Evolutionary conservation across 2,797 vertebrate genomes (phyloP).

Genomic region (Uromys caudimaculatus): DNA sequence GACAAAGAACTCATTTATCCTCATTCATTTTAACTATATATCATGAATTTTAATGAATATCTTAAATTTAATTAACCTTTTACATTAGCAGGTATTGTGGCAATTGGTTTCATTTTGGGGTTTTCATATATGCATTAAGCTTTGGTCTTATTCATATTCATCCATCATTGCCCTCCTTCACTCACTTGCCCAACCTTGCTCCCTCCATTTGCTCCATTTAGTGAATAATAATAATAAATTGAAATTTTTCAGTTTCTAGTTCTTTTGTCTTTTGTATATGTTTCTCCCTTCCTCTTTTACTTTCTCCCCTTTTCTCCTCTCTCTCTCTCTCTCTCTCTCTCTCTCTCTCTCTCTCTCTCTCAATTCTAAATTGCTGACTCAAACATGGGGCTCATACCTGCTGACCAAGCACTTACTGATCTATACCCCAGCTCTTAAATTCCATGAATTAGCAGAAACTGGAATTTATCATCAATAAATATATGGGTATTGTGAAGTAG

Average conservation of each 20-base stretch:
- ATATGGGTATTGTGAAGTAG: background rate
- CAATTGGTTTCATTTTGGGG: no score
- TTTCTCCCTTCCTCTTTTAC: background rate
- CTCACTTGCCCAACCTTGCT: background rate
- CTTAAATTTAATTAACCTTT: background rate
- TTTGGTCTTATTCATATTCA: background rate
- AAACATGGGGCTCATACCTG: background rate
- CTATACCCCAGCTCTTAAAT: background rate
- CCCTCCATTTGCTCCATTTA: background rate
- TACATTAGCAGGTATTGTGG: background rate
- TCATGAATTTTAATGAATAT: background rate
- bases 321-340: background rate
- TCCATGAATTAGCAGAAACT: conserved; percentile 33
- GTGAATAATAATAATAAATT: background rate
- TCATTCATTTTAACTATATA: background rate
- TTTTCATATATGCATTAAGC: background rate
- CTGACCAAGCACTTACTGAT: background rate
- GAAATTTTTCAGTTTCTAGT: background rate
- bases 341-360: background rate
- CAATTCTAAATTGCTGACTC: background rate
- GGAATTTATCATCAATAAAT: conserved; percentile 19
- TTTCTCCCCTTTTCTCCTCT: background rate
- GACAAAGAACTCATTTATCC: background rate
- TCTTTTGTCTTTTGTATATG: no score
- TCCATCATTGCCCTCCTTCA: background rate